Percentiles rank a stretch among this genome's conserved stretches.
Evolutionary conservation across 2,888 invertebrate genomes (phyloP).

Genomic region (Callyntrura sp.): DNA sequence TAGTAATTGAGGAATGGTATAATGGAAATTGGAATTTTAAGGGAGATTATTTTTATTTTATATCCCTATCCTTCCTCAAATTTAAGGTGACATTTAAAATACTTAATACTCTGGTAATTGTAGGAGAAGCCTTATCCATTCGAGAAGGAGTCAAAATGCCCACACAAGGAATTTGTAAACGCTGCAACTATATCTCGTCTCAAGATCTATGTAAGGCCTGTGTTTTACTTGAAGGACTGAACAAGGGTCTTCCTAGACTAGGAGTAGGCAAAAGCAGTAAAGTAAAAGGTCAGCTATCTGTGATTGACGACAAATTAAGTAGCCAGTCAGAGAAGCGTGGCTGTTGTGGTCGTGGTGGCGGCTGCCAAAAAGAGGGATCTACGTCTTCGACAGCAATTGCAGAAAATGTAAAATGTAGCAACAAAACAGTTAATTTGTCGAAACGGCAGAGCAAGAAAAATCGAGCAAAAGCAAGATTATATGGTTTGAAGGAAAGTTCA

Average conservation of each 20-base stretch:
- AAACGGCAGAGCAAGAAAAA: slow-evolving; percentile 60
- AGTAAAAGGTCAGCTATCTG: slow-evolving; percentile 79
- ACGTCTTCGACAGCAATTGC: background rate
- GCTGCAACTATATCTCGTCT: slow-evolving; percentile 95
- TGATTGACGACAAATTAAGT: slow-evolving; percentile 67
- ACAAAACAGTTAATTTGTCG: background rate
- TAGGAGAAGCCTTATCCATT: slow-evolving; percentile 94
- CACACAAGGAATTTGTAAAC: slow-evolving; percentile 91
- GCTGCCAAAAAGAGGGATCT: slow-evolving; percentile 21
- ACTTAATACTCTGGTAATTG: no score
- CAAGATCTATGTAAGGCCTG: slow-evolving; percentile 99
- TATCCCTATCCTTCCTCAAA: no score
- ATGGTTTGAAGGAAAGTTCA: background rate
- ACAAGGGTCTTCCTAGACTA: slow-evolving; percentile 95
- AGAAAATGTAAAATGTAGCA: background rate
- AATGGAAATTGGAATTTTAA: no score
- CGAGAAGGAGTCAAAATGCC: slow-evolving; percentile 94
- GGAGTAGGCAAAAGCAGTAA: slow-evolving; percentile 93
- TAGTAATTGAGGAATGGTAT: no score
- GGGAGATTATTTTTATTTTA: no score
- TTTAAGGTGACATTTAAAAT: no score
- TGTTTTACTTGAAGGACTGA: slow-evolving; percentile 96
- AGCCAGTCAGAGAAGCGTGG: no score
- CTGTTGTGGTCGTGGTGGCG: slow-evolving; percentile 70
- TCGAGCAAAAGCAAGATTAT: slow-evolving; percentile 45